Percentiles rank a stretch among this genome's conserved stretches.
Evolutionary conservation across 2,113 vertebrate genomes (phyloP).

Genomic region (Circaetus gallicus): DNA sequence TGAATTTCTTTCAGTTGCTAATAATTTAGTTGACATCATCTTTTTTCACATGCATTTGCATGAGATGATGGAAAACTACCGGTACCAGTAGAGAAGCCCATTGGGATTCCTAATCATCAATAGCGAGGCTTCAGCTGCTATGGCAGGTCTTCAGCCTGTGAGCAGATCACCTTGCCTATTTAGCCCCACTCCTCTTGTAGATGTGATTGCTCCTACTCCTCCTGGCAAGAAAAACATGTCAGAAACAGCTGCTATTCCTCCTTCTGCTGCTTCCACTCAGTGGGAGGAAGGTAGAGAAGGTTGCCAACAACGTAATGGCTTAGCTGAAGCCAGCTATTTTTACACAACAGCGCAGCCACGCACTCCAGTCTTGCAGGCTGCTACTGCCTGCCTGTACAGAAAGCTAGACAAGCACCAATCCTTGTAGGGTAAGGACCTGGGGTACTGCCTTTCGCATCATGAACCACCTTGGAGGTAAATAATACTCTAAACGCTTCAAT

Average conservation of each 20-base stretch:
- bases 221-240: slow-evolving; percentile 25
- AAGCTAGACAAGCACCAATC: not conserved
- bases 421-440: not conserved
- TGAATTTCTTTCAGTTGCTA: not conserved
- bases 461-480: not conserved
- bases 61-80: not conserved
- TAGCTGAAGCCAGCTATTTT: slow-evolving; percentile 39
- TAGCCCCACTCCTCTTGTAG: not conserved
- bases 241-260: slow-evolving; percentile 43
- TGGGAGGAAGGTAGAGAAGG: slow-evolving; percentile 2
- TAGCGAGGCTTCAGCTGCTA: not conserved
- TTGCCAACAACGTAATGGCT: slow-evolving; percentile 14
- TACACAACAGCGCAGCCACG: not conserved
- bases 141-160: not conserved
- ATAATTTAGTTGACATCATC: not conserved
- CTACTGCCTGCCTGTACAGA: not conserved
- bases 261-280: slow-evolving; percentile 12
- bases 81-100: not conserved
- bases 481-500: not conserved
- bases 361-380: not conserved
- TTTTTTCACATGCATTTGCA: not conserved
- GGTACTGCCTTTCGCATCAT: not conserved
- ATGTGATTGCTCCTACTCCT: slow-evolving; percentile 23
- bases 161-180: not conserved
- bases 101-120: not conserved